These are phyloP conservation scores for Sardinella longiceps DNA, from an alignment of 2,797 vertebrate species.

Conservation along the genomic window DNA sequence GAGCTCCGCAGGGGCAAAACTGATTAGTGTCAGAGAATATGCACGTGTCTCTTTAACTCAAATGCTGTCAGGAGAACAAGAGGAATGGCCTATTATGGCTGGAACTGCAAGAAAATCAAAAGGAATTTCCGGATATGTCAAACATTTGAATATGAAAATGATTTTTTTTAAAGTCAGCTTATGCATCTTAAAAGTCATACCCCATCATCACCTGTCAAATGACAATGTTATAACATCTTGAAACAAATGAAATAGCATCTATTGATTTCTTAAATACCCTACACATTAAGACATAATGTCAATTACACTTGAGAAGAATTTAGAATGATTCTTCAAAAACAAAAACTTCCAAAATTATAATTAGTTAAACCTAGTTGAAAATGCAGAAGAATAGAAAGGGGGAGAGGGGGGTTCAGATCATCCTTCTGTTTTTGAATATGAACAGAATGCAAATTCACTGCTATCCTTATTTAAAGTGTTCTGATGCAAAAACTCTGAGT, in stretches of 20 bases:
- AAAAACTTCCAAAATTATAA: background rate
- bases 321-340: background rate
- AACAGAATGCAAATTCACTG: no score
- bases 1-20: slow-evolving; percentile 48
- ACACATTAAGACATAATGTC: background rate
- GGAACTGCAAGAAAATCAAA: slow-evolving; percentile 6
- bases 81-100: slow-evolving; percentile 16
- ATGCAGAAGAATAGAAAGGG: background rate
- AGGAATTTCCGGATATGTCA: slow-evolving; percentile 16
- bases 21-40: slow-evolving; percentile 57
- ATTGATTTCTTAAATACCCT: background rate
- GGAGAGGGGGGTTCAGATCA: no score
- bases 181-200: background rate
- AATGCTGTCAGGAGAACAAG: background rate
- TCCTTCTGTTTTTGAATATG: no score
- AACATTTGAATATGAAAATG: slow-evolving; percentile 19
- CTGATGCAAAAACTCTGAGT: no score
- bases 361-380: background rate
- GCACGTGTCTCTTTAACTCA: slow-evolving; percentile 39
- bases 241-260: background rate
- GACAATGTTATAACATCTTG: background rate
- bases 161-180: background rate
- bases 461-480: no score
- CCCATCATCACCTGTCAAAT: slow-evolving; percentile 15
- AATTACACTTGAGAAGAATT: background rate